These are phyloP conservation scores for Hippocampus guttulatus DNA, from an alignment of 2,113 vertebrate genomes.

Conservation along the genomic window DNA sequence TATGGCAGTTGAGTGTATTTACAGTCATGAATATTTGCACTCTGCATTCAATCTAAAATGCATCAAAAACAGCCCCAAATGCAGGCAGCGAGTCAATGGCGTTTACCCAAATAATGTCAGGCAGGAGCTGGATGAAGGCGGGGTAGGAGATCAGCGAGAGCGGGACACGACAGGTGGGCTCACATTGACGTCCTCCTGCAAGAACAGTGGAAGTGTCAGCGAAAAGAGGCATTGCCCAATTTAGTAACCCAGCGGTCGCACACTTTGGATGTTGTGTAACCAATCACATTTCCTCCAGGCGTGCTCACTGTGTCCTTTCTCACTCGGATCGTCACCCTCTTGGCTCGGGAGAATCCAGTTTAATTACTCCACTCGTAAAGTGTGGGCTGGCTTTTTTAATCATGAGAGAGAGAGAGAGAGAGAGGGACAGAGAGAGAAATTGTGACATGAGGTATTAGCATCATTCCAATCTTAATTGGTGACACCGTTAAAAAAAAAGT, in stretches of 20 bases:
- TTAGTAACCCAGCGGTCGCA: too few species aligned
- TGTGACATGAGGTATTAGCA: background rate
- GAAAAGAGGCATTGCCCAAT: too few species aligned
- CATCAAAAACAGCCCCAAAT: background rate
- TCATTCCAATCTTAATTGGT: slow-evolving; percentile 11
- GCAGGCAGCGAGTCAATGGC: background rate
- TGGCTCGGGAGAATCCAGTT: slow-evolving; percentile 49
- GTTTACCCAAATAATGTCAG: slow-evolving; percentile 55
- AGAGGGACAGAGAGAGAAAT: background rate
- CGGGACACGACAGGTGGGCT: slow-evolving; percentile 39
- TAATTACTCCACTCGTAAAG: slow-evolving; percentile 60
- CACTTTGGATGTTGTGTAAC: too few species aligned
- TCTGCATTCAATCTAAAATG: background rate
- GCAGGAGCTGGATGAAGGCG: slow-evolving; percentile 33
- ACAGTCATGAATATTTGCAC: background rate
- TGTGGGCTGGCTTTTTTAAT: slow-evolving; percentile 22
- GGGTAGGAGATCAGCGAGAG: slow-evolving; percentile 12
- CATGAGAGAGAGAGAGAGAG: slow-evolving; percentile 21
- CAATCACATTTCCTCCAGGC: slow-evolving; percentile 7
- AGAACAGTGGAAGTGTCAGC: background rate
- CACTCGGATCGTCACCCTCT: slow-evolving; percentile 31
- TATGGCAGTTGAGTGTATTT: too few species aligned
- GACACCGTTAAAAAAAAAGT: background rate
- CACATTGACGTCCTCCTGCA: slow-evolving; percentile 51
- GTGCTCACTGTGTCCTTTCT: slow-evolving; percentile 12